A percentile compares a stretch with the other conserved stretches of the same genome.
phyloP scores from a whole-genome alignment of 1,140 invertebrate species.

The Drosophila neocordata region DNA sequence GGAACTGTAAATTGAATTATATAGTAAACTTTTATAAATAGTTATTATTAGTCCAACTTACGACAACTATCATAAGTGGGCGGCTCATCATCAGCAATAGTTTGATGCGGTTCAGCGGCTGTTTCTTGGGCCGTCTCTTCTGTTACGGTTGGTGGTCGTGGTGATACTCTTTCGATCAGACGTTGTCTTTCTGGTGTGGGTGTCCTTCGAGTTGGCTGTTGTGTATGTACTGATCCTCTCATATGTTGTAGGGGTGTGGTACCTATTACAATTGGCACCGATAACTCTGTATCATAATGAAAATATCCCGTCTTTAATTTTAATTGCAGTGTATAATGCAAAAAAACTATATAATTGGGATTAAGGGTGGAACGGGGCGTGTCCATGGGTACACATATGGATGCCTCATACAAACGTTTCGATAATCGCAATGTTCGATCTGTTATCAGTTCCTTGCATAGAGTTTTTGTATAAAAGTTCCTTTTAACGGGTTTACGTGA shows the following conservation, averaged over 20 bases:
- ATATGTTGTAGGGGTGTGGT: conserved; percentile 64
- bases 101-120: conserved; percentile 40
- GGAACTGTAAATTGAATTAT: conserved; percentile 50
- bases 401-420: conserved; percentile 71
- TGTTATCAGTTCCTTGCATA: conserved; percentile 59
- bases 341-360: conserved; percentile 76
- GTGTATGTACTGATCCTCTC: conserved; percentile 36
- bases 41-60: neutral
- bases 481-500: conserved; percentile 74
- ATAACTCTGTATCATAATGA: conserved; percentile 78
- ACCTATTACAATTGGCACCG: conserved; percentile 69
- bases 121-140: conserved; percentile 49
- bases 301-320: conserved; percentile 74
- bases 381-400: conserved; percentile 67
- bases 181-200: conserved; percentile 63
- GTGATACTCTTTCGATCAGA: conserved; percentile 63
- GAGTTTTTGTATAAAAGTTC: conserved; percentile 72
- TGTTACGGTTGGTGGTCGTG: conserved; percentile 40
- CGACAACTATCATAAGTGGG: conserved; percentile 78
- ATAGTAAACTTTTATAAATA: neutral
- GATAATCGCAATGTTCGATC: conserved; percentile 70
- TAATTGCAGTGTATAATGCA: conserved; percentile 75
- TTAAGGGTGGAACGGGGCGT: conserved; percentile 75
- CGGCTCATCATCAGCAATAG: conserved; percentile 69
- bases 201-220: conserved; percentile 48